These are phyloP conservation scores for Lampris incognitus DNA, from an alignment of 2,113 vertebrate species.

Conservation along the genomic window DNA sequence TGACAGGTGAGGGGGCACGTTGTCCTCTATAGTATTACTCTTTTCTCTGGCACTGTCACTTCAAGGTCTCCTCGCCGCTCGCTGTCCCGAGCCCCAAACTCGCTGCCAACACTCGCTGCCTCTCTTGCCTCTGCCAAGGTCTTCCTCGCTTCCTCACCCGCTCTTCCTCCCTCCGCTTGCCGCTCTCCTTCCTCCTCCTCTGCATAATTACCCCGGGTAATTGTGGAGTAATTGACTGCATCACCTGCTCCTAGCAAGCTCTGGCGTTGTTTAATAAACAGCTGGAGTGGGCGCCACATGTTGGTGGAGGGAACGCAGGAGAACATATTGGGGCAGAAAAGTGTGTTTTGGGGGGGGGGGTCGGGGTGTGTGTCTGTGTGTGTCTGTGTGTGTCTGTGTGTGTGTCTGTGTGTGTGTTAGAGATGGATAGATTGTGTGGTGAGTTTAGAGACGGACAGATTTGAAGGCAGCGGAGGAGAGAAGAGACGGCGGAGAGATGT, in stretches of 20 bases:
- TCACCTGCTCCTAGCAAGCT: conserved; percentile 77
- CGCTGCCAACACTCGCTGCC: conserved; percentile 56
- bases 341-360: conserved; percentile 4
- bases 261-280: conserved; percentile 85
- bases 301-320: conserved; percentile 65
- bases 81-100: conserved; percentile 55
- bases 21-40: conserved; percentile 68
- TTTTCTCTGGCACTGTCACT: conserved; percentile 66
- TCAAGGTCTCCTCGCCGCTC: conserved; percentile 74
- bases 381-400: background rate
- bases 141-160: conserved; percentile 59
- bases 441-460: conserved; percentile 66
- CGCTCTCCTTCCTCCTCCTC: conserved; percentile 68
- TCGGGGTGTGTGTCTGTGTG: no score
- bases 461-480: conserved; percentile 52
- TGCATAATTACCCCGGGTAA: conserved; percentile 80
- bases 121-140: conserved; percentile 71
- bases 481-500: conserved; percentile 65
- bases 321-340: conserved; percentile 60
- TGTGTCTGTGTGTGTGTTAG: background rate
- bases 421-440: conserved; percentile 25
- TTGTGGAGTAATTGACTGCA: conserved; percentile 85
- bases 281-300: conserved; percentile 73
- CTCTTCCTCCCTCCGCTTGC: conserved; percentile 39
- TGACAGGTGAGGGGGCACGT: conserved; percentile 67